phyloP scores from a whole-genome alignment of 2,797 vertebrate species.

The Acanthurus lineatus region DNA sequence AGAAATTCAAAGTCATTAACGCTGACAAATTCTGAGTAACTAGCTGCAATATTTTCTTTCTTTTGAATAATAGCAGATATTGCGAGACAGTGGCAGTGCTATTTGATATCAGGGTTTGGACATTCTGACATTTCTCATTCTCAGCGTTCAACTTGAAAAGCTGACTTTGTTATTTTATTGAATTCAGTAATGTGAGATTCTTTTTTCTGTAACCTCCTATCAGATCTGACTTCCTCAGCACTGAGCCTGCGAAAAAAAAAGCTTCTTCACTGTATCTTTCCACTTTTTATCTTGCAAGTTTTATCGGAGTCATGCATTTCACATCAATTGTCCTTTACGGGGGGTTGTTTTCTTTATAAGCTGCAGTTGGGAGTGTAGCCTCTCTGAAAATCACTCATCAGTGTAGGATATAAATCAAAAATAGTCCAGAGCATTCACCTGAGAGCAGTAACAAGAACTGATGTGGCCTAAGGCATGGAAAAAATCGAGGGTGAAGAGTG shows the following conservation, averaged over 20 bases:
- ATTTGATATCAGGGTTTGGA: conserved; percentile 40
- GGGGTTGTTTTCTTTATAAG: conserved; percentile 60
- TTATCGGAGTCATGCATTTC: conserved; percentile 49
- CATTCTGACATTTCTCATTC: conserved; percentile 56
- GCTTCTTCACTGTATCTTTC: conserved; percentile 28
- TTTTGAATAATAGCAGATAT: conserved; percentile 43
- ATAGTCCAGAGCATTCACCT: conserved; percentile 44
- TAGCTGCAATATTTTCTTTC: conserved; percentile 37
- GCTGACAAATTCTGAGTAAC: conserved; percentile 25
- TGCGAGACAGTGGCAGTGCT: conserved; percentile 14
- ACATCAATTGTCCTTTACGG: conserved; percentile 59
- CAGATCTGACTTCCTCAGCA: conserved; percentile 48
- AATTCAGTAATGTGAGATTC: conserved; percentile 54
- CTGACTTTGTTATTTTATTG: conserved; percentile 59
- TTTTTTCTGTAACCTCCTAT: conserved; percentile 41
- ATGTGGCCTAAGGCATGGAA: conserved; percentile 43
- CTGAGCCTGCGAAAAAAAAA: conserved; percentile 11
- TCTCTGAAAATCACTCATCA: conserved; percentile 54
- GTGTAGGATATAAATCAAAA: conserved; percentile 68
- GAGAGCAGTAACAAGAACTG: conserved; percentile 53
- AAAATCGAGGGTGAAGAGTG: conserved; percentile 35
- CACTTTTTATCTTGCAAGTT: conserved; percentile 50
- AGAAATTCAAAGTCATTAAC: conserved; percentile 58
- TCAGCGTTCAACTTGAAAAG: conserved; percentile 55
- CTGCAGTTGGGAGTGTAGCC: conserved; percentile 24